Base-by-base conservation (phyloP, 64 coral and sea anemone species). In the Astreopora myriophthalma region DNA sequence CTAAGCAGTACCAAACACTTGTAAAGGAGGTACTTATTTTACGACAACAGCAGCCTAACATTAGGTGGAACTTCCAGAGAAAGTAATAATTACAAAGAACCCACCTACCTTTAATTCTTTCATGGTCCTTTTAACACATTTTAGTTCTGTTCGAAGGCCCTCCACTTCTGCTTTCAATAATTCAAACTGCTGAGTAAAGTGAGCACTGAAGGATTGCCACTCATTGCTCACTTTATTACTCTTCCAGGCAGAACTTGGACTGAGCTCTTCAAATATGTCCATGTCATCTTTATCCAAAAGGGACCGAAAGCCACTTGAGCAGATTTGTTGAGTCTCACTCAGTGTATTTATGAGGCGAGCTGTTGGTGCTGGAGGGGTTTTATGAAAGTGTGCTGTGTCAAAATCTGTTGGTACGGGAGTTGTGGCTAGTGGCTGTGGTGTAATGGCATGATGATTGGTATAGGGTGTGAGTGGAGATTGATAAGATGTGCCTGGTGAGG, bases 141-240 rank as follows among this genome's bases (percentile, higher is more conserved):
- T 78, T 2, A 1, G 36, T 20, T 78, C 33, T 16, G 36, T 37
- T 26, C 19, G 20, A 22, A 78, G 34, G 35, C 34, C 49, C 11
- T 51, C 76, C 35, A 80, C n/a, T 48, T 80, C 44, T 42, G n/a
- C 76, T 17, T 80, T 80, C 8, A 80, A 29, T 12, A 34, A 9
- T 19, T 80, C 42, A 48, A 80, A 80, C 30, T 80, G 22, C 3
- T 80, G 35, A 19, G 76, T 80, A 80, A 80, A 80, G 76, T 80
- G 76, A 28, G 76, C 27, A 16, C 38, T 49, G 57, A 80, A 80
- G 29, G 76, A 80, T 14, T 80, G n/a, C 76, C 76, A 80, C 76
- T 27, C 8, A 55, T 1, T 80, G 12, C 76, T 55, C 2, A 24
- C 76, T n/a, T 39, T 55, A 22, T 29, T 8, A 25, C 49, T 48